A percentile compares a stretch with the other conserved stretches of the same genome.
Conservation (phyloP, 2,113 vertebrate genomes). For the Athene cunicularia region DNA sequence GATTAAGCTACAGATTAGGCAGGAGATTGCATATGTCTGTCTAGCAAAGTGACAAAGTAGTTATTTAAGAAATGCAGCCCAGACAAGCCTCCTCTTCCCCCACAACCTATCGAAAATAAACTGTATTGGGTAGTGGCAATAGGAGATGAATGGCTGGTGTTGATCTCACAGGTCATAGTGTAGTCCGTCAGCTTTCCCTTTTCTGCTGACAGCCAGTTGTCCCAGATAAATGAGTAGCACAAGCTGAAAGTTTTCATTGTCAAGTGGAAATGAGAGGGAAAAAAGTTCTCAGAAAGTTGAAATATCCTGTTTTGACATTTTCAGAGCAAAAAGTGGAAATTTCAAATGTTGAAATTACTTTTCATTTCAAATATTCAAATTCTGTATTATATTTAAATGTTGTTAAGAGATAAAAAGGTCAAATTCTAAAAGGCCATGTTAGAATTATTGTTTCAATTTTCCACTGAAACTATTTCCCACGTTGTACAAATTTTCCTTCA, state of each 20-base stretch:
- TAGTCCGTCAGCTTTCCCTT: background rate
- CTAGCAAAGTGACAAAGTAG: background rate
- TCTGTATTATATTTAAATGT: constrained; percentile 53
- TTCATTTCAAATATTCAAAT: constrained; percentile 63
- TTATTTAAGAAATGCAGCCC: background rate
- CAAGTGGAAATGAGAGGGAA: background rate
- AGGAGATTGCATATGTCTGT: background rate
- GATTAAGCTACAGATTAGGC: background rate
- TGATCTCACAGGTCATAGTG: background rate
- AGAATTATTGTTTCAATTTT: constrained; percentile 68
- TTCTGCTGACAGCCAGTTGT: background rate
- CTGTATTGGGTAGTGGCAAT: background rate
- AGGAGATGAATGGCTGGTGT: background rate
- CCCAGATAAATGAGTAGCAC: background rate
- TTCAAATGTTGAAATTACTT: constrained; percentile 64
- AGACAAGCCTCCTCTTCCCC: background rate
- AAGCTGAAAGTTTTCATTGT: background rate
- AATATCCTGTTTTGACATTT: constrained; percentile 45
- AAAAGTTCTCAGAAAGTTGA: constrained; percentile 42
- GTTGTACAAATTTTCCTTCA: constrained; percentile 58
- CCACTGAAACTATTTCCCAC: constrained; percentile 17
- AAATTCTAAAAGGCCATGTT: constrained; percentile 57
- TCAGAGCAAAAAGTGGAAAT: constrained; percentile 54
- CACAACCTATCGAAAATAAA: background rate
- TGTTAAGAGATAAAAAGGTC: constrained; percentile 69